Evolutionary conservation across 2,113 vertebrate genomes (phyloP).

Genomic region (Toxotes chatareus): DNA sequence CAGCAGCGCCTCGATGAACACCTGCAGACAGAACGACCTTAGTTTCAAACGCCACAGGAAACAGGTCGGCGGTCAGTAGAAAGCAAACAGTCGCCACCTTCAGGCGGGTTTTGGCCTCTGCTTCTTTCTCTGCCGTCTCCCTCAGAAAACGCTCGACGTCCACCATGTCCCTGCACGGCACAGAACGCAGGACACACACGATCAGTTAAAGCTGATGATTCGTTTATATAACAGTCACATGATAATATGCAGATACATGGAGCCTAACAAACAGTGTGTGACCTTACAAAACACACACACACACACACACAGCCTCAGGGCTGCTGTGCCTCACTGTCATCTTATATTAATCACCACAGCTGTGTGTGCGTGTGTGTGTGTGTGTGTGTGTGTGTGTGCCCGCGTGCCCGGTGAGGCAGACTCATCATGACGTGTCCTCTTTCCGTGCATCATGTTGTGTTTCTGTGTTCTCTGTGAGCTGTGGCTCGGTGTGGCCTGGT

Average conservation of each 20-base stretch:
- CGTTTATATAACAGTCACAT: background rate
- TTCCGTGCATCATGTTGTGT: constrained; percentile 2
- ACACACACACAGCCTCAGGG: constrained; percentile 9
- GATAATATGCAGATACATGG: background rate
- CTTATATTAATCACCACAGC: constrained; percentile 32
- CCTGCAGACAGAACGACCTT: constrained; percentile 34
- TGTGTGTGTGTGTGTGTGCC: constrained; percentile 8
- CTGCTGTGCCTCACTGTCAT: constrained; percentile 33
- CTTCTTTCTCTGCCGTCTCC: constrained; percentile 89
- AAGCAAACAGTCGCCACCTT: constrained; percentile 73
- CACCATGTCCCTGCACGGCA: constrained; percentile 88
- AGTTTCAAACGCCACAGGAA: no score
- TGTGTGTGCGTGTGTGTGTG: constrained; percentile 12
- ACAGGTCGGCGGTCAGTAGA: no score
- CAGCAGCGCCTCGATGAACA: constrained; percentile 94
- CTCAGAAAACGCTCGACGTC: constrained; percentile 93
- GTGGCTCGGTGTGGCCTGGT: background rate
- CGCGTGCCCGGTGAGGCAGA: constrained; percentile 38
- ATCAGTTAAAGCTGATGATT: no score
- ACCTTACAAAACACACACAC: background rate
- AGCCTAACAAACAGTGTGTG: background rate
- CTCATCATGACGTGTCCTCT: constrained; percentile 37
- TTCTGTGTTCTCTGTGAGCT: background rate
- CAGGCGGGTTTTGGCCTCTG: constrained; percentile 91
- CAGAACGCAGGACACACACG: constrained; percentile 1